Percentiles rank a stretch among this genome's conserved stretches.
These are phyloP conservation scores for Bugula neritina DNA, from an alignment of 2,888 invertebrate species.

Conservation along the genomic window DNA sequence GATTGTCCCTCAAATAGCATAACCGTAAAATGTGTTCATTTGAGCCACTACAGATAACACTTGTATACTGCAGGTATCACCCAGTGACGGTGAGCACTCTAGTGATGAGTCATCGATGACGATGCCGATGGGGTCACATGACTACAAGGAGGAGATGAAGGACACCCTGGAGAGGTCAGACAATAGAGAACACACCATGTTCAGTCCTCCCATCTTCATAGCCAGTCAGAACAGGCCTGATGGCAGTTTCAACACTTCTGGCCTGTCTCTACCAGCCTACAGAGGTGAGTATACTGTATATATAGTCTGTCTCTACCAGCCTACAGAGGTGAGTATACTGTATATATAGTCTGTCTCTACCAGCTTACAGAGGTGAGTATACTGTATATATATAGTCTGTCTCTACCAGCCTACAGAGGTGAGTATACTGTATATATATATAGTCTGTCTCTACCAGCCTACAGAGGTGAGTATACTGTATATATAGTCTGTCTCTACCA, in stretches of 20 bases:
- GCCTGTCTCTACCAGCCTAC: not conserved
- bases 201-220: slow-evolving; percentile 47
- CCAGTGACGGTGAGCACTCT: slow-evolving; percentile 16
- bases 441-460: not conserved
- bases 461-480: not conserved
- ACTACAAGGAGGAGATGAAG: slow-evolving; percentile 48
- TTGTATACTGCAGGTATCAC: slow-evolving; percentile 11
- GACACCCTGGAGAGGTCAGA: slow-evolving; percentile 31
- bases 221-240: slow-evolving; percentile 33
- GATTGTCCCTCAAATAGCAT: too few species aligned
- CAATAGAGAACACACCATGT: slow-evolving; percentile 46
- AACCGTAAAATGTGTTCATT: too few species aligned
- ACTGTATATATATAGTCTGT: not conserved
- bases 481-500: not conserved
- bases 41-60: too few species aligned
- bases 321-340: not conserved
- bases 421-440: not conserved
- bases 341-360: too few species aligned
- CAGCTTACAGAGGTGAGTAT: not conserved
- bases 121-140: slow-evolving; percentile 34
- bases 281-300: not conserved
- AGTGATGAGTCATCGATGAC: slow-evolving; percentile 23
- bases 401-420: not conserved
- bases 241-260: not conserved
- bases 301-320: not conserved